Percentiles rank a stretch among this genome's conserved stretches.
These are phyloP conservation scores for Stictocephala bisonia DNA, from an alignment of 2,888 invertebrate genomes.

Conservation along the genomic window DNA sequence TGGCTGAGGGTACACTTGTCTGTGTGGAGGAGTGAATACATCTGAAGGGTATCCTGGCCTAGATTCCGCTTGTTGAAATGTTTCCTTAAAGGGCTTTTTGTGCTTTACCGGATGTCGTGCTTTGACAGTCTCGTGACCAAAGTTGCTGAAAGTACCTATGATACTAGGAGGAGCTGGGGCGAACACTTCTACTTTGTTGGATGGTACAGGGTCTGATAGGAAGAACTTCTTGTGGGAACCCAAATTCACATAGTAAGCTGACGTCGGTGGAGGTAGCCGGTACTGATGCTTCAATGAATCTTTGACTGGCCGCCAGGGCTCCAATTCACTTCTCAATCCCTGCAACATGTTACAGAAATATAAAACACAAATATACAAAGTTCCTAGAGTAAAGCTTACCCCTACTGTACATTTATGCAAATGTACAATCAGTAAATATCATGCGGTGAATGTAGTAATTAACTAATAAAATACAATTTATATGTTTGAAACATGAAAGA, in stretches of 20 bases:
- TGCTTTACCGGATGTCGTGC: constrained; percentile 67
- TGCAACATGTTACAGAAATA: constrained; percentile 5
- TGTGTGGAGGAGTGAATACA: constrained; percentile 38
- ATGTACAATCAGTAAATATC: too few species aligned
- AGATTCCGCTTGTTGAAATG: constrained; percentile 30
- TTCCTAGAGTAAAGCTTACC: too few species aligned
- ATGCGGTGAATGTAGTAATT: too few species aligned
- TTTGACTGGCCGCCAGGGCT: constrained; percentile 37
- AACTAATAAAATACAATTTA: too few species aligned
- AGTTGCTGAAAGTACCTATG: constrained; percentile 71
- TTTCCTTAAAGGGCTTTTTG: constrained; percentile 63
- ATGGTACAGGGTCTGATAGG: constrained; percentile 35
- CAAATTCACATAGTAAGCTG: constrained; percentile 24
- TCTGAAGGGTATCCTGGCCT: constrained; percentile 36
- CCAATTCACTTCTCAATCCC: constrained; percentile 12
- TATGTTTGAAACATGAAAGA: too few species aligned
- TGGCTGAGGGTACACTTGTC: constrained; percentile 3
- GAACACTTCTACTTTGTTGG: constrained; percentile 54
- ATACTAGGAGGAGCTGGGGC: constrained; percentile 59
- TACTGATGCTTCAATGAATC: constrained; percentile 11
- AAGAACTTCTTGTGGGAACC: constrained; percentile 31
- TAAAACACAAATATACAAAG: neutral
- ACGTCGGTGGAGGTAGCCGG: constrained; percentile 8
- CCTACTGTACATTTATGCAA: too few species aligned
- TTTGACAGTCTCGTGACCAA: constrained; percentile 70